Evolutionary conservation across 1,140 invertebrate genomes (phyloP).

Genomic region (Monochamus saltuarius): DNA sequence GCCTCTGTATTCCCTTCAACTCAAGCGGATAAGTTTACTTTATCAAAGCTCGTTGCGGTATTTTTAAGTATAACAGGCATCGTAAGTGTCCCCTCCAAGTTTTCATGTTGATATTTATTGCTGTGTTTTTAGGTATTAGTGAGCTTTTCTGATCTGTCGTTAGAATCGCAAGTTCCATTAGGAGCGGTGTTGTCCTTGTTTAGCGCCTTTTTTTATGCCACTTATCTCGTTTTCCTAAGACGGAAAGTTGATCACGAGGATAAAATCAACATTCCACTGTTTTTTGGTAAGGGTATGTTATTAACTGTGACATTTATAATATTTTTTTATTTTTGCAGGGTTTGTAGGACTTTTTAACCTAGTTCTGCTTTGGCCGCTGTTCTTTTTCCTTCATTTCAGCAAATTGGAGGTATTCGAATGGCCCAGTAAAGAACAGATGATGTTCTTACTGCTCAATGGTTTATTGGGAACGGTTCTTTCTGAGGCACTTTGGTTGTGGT

Average conservation of each 20-base stretch:
- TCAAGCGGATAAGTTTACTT: slow-evolving; percentile 73
- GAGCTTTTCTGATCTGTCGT: slow-evolving; percentile 66
- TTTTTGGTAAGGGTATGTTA: slow-evolving; percentile 69
- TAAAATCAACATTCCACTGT: slow-evolving; percentile 85
- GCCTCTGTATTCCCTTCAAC: slow-evolving; percentile 79
- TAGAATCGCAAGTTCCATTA: slow-evolving; percentile 63
- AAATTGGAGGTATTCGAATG: slow-evolving; percentile 77
- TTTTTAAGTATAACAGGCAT: slow-evolving; percentile 75
- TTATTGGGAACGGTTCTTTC: slow-evolving; percentile 84
- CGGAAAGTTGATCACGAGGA: slow-evolving; percentile 83
- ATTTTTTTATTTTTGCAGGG: slow-evolving; percentile 57
- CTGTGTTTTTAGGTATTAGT: slow-evolving; percentile 62
- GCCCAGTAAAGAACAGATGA: slow-evolving; percentile 77
- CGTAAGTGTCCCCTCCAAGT: slow-evolving; percentile 54
- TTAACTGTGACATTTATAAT: slow-evolving; percentile 1
- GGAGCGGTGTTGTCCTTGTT: slow-evolving; percentile 75
- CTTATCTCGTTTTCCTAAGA: slow-evolving; percentile 79
- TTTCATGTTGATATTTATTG: background rate
- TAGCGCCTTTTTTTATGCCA: slow-evolving; percentile 82
- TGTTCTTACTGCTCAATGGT: slow-evolving; percentile 78
- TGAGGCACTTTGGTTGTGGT: slow-evolving; percentile 88
- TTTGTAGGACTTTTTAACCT: slow-evolving; percentile 87
- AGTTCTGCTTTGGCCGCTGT: slow-evolving; percentile 80
- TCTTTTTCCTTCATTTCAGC: slow-evolving; percentile 79
- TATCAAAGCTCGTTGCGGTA: slow-evolving; percentile 79